These are phyloP conservation scores for Pangasius mekongensis DNA, from an alignment of 2,797 vertebrate genomes.

Conservation along the genomic window DNA sequence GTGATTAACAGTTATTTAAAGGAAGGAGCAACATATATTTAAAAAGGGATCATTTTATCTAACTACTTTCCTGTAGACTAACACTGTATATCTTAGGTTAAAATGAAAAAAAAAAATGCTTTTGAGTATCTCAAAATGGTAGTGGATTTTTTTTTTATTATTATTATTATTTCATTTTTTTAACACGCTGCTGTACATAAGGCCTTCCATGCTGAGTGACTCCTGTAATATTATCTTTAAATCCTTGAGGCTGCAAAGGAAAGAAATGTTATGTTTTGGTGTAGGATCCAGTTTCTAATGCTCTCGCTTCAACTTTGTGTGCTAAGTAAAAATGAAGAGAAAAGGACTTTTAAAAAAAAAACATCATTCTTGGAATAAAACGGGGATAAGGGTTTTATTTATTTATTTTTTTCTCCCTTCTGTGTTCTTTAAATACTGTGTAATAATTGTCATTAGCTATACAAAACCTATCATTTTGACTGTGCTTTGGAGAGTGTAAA, in stretches of 20 bases:
- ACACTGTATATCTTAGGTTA: slow-evolving; percentile 96
- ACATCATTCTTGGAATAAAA: slow-evolving; percentile 54
- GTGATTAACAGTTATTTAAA: slow-evolving; percentile 92
- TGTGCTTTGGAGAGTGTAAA: slow-evolving; percentile 90
- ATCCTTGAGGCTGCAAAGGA: slow-evolving; percentile 86
- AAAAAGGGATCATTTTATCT: slow-evolving; percentile 89
- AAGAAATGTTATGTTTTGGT: slow-evolving; percentile 80
- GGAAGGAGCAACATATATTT: slow-evolving; percentile 75
- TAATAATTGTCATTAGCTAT: slow-evolving; percentile 88
- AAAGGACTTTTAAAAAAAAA: slow-evolving; percentile 49
- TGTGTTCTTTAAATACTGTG: slow-evolving; percentile 83
- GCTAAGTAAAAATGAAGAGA: slow-evolving; percentile 67
- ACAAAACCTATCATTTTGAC: slow-evolving; percentile 84
- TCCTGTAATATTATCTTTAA: slow-evolving; percentile 85
- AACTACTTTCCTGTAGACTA: slow-evolving; percentile 94
- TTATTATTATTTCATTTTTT: slow-evolving; percentile 58
- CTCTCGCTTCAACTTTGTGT: slow-evolving; percentile 79
- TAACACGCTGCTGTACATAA: slow-evolving; percentile 96
- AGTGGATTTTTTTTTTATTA: slow-evolving; percentile 82
- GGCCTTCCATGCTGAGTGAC: slow-evolving; percentile 84
- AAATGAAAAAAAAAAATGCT: slow-evolving; percentile 73
- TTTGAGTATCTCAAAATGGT: slow-evolving; percentile 92
- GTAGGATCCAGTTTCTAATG: slow-evolving; percentile 83
- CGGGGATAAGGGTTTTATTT: slow-evolving; percentile 43
- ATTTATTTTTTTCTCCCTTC: slow-evolving; percentile 64